These are phyloP conservation scores for Drosophila diplacantha DNA, from an alignment of 2,888 invertebrate genomes.

Conservation along the genomic window DNA sequence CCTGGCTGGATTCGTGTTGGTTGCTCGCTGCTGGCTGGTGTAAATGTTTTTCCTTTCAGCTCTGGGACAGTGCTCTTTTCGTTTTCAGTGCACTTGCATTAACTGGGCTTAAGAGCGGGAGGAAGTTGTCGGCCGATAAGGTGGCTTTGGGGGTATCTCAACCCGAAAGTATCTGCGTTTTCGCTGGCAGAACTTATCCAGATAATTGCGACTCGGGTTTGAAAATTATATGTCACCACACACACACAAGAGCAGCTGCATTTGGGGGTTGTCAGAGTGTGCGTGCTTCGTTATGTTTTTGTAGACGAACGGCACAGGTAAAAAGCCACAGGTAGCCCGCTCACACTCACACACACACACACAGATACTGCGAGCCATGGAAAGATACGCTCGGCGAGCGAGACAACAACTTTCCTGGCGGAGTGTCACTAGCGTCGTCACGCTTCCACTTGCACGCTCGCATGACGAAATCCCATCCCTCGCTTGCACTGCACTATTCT, in stretches of 20 bases:
- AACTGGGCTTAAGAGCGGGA: conserved; percentile 12
- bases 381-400: conserved; percentile 35
- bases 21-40: conserved; percentile 4
- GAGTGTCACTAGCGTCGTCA: conserved; percentile 32
- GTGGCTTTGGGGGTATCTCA: not conserved
- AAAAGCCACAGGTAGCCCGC: conserved; percentile 60
- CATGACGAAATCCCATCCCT: conserved; percentile 68
- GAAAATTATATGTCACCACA: conserved; percentile 65
- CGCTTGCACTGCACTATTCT: conserved; percentile 58
- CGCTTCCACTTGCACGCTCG: conserved; percentile 9
- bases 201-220: conserved; percentile 63
- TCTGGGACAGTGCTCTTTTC: conserved; percentile 11
- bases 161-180: conserved; percentile 18
- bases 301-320: conserved; percentile 53
- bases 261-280: conserved; percentile 15
- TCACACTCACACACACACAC: conserved; percentile 33
- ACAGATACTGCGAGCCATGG: conserved; percentile 5
- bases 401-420: conserved; percentile 31
- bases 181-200: conserved; percentile 39
- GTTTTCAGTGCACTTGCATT: conserved; percentile 29
- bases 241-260: conserved; percentile 44
- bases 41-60: conserved; percentile 48
- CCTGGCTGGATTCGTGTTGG: conserved; percentile 32
- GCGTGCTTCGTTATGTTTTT: conserved; percentile 35
- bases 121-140: conserved; percentile 14